Evolutionary conservation across 2,888 invertebrate species (phyloP).

Genomic region (Drosophila nr. fundita): DNA sequence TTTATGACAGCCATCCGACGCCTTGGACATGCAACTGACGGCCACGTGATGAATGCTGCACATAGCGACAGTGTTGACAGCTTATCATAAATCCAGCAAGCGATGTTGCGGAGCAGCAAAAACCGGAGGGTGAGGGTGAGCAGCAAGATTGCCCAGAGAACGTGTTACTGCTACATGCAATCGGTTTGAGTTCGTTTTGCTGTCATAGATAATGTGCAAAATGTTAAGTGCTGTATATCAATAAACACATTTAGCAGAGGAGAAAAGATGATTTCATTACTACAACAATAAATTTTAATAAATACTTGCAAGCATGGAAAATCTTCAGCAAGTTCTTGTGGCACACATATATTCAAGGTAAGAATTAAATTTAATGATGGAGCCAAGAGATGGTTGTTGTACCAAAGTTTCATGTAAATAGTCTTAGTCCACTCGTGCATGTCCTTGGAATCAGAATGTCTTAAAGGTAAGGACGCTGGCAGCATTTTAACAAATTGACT

Average conservation of each 20-base stretch:
- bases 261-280: background rate
- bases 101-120: slow-evolving; percentile 21
- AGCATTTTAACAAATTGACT: slow-evolving; percentile 66
- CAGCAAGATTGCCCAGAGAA: slow-evolving; percentile 8
- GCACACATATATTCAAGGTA: background rate
- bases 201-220: slow-evolving; percentile 19
- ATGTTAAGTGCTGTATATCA: slow-evolving; percentile 15
- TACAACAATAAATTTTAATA: background rate
- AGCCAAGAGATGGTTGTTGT: background rate
- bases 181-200: slow-evolving; percentile 39
- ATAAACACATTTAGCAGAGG: slow-evolving; percentile 2
- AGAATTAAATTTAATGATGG: slow-evolving; percentile 5
- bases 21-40: slow-evolving; percentile 70
- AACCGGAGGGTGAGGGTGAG: background rate
- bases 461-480: slow-evolving; percentile 22
- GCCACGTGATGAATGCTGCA: slow-evolving; percentile 72
- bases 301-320: background rate
- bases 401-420: slow-evolving; percentile 4
- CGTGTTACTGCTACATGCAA: slow-evolving; percentile 48
- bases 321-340: background rate
- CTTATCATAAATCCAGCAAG: slow-evolving; percentile 64
- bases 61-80: slow-evolving; percentile 52
- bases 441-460: slow-evolving; percentile 1
- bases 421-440: slow-evolving; percentile 9
- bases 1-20: slow-evolving; percentile 75